A percentile compares a stretch with the other conserved stretches of the same genome.
Conservation (phyloP, 2,797 vertebrate species). For the Calcarius lapponicus region DNA sequence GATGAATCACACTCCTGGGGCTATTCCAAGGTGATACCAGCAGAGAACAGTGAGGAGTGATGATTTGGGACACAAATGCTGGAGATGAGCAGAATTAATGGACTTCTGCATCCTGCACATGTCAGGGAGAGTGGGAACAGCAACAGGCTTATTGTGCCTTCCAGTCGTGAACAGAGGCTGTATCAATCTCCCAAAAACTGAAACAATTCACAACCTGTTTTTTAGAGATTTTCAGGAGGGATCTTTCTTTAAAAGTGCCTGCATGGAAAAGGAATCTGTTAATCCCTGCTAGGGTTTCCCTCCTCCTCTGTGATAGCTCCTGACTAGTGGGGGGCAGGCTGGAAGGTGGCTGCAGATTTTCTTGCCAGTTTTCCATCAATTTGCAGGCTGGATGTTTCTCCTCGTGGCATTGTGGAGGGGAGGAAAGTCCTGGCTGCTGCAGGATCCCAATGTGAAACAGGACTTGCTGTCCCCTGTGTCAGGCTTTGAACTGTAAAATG, state of each 20-base stretch:
- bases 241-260: neutral
- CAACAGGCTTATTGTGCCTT: neutral
- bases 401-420: fast-evolving
- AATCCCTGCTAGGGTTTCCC: neutral
- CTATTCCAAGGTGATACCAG: neutral
- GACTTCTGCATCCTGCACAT: neutral
- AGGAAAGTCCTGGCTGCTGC: neutral
- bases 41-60: neutral
- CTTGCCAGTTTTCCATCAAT: neutral
- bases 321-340: neutral
- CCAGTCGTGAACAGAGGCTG: neutral
- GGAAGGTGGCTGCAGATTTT: neutral
- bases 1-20: neutral
- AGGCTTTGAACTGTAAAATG: neutral
- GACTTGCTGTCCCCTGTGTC: neutral
- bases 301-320: neutral
- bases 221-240: neutral
- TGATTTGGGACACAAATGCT: neutral
- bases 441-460: neutral
- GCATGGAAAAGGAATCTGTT: neutral
- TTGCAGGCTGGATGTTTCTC: neutral
- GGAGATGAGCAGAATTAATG: neutral
- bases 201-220: neutral
- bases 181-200: neutral
- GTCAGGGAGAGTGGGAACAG: neutral